Base-by-base conservation (phyloP, 1,140 invertebrate genomes). In the Solen grandis region DNA sequence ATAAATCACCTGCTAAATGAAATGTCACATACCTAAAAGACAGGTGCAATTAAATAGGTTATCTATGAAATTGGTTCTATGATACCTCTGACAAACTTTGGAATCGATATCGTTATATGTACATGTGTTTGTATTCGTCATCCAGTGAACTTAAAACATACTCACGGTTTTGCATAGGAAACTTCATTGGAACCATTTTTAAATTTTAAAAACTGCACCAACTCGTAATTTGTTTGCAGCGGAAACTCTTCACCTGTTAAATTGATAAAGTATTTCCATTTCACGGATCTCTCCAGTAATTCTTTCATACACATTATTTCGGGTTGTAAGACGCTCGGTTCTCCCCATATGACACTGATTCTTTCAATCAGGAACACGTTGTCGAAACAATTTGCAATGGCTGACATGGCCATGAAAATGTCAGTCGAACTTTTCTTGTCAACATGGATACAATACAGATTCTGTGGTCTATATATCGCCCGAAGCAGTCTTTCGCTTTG, bases 401-500 rank as follows among this genome's bases (percentile, higher is more conserved):
- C 54, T 2, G 36, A 25, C 13, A 87, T 55, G 1, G 82, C 74
- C 2, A 76, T 35, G 22, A 29, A 72, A n/a, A 89, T 77, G 1
- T 65, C 19, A 1, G 55, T 13, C 0, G 62, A 5, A 5, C 87
- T 63, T 70, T 90, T 91, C 4, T 57, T 54, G 77, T 92, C 91
- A 1, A 90, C 82, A 57, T 92, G 91, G 29, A 92, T 74, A 75
- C 90, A 91, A 59, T 91, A 92, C 1, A 84, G 60, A 73, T 92
- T 91, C 35, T 91, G 90, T 0, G 90, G 90, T 19, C 89, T 80
- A 60, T 91, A 92, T 19, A 92, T 87, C 0, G 87, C 84, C 16
- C 85, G 66, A 0, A 91, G 69, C 19, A 91, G 69, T 22, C 78
- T 73, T 62, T 90, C 88, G 2, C 88, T 78, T 78, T 91, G 89